Evolutionary conservation across 2,888 invertebrate species (phyloP).

Genomic region (Petrolisthes cinctipes): DNA sequence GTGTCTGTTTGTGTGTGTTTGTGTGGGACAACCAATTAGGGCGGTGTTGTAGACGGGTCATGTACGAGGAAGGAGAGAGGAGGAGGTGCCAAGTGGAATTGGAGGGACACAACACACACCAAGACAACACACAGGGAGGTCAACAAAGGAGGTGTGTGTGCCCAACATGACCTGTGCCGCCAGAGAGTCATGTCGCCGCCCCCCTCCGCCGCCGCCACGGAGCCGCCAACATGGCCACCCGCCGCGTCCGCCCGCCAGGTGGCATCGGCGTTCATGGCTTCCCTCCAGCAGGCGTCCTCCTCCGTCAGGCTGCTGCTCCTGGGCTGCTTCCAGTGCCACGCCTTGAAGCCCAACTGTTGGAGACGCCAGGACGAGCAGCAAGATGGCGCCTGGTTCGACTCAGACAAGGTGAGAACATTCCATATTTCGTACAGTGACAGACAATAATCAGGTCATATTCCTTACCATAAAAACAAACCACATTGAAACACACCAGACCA

Average conservation of each 20-base stretch:
- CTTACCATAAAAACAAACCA: neutral
- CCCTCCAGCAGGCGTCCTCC: constrained; percentile 45
- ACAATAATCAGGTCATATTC: neutral
- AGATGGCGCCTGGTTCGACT: constrained; percentile 61
- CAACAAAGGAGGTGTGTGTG: neutral
- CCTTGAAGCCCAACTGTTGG: constrained; percentile 41
- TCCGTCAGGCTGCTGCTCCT: constrained; percentile 35
- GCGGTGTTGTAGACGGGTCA: neutral
- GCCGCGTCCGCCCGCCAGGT: constrained; percentile 29
- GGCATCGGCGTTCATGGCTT: constrained; percentile 45
- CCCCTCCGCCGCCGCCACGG: constrained; percentile 21
- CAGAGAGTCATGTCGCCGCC: constrained; percentile 14
- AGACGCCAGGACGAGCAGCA: constrained; percentile 38
- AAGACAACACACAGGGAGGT: neutral
- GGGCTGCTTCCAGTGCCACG: constrained; percentile 49
- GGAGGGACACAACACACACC: neutral
- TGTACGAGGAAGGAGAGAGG: neutral
- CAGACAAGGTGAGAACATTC: constrained; percentile 40
- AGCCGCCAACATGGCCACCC: neutral
- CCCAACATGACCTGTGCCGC: constrained; percentile 16
- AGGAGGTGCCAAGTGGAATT: constrained; percentile 1
- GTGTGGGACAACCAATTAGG: neutral
- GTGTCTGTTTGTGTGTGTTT: neutral
- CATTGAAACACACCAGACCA: no score
- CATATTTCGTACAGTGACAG: neutral